Percentiles rank a stretch among this genome's conserved stretches.
phyloP scores from a whole-genome alignment of 2,113 vertebrate species.

The Pao palembangensis region DNA sequence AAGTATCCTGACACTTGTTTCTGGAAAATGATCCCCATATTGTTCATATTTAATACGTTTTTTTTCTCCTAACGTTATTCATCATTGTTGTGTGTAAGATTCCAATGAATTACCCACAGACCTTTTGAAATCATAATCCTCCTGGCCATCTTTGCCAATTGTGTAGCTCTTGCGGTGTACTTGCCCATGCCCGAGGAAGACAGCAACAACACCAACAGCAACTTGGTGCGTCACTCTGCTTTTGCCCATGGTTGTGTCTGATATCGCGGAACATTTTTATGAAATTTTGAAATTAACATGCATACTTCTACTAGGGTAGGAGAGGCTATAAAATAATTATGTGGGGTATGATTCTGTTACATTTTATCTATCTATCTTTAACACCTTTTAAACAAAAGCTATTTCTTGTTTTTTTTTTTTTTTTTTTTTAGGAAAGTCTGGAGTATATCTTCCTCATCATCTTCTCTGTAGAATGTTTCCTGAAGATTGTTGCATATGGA shows the following conservation, averaged over 20 bases:
- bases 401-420: too few species aligned
- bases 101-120: constrained; percentile 49
- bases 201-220: constrained; percentile 83
- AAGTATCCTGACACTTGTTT: constrained; percentile 84
- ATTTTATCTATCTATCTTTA: too few species aligned
- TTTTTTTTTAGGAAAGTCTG: constrained; percentile 81
- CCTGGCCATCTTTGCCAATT: constrained; percentile 78
- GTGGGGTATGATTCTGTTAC: not conserved
- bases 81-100: not conserved
- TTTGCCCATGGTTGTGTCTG: not conserved
- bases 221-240: constrained; percentile 76
- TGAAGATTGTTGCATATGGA: constrained; percentile 91
- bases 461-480: constrained; percentile 87
- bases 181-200: constrained; percentile 91
- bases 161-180: constrained; percentile 86
- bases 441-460: constrained; percentile 91
- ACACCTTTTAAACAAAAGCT: too few species aligned
- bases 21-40: not conserved
- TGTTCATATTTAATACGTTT: not conserved
- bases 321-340: not conserved
- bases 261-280: not conserved
- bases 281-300: constrained; percentile 14
- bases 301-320: constrained; percentile 8
- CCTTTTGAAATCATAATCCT: constrained; percentile 90
- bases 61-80: not conserved